Conservation (phyloP, 2,113 vertebrate species). For the Hypanus sabinus region DNA sequence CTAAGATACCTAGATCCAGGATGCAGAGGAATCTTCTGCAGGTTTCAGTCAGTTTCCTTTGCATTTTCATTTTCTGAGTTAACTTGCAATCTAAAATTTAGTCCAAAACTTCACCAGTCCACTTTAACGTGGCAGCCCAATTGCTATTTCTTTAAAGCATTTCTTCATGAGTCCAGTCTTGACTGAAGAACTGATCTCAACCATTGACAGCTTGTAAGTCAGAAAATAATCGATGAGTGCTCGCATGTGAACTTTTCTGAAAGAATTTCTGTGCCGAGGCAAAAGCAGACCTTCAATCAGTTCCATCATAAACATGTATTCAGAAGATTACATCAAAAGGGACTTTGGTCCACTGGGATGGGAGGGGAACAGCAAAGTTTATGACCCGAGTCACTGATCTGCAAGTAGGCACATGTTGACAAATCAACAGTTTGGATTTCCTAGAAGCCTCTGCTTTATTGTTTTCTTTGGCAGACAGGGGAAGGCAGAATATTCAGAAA, state of each 20-base stretch:
- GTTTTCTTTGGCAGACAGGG: slow-evolving; percentile 29
- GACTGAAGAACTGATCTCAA: background rate
- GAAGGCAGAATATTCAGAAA: slow-evolving; percentile 42
- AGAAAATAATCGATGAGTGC: background rate
- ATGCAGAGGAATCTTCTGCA: slow-evolving; percentile 19
- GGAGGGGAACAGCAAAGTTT: background rate
- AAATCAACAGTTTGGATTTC: background rate
- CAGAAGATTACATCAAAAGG: background rate
- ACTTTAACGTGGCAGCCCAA: no score
- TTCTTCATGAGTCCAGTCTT: background rate
- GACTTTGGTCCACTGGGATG: background rate
- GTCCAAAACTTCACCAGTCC: background rate
- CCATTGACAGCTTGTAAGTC: background rate
- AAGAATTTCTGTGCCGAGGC: background rate
- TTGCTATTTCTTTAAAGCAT: background rate
- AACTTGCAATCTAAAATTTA: background rate
- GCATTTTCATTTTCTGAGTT: slow-evolving; percentile 6
- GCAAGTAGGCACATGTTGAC: background rate
- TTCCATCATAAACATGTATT: background rate
- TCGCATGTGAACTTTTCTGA: background rate
- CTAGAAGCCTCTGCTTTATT: background rate
- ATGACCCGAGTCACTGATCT: background rate
- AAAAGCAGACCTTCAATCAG: background rate
- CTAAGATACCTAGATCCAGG: slow-evolving; percentile 33
- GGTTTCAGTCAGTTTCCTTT: slow-evolving; percentile 16